Percentiles rank a stretch among this genome's conserved stretches.
phyloP scores from a whole-genome alignment of 1,140 invertebrate genomes.

The Drosophila malerkotliana region DNA sequence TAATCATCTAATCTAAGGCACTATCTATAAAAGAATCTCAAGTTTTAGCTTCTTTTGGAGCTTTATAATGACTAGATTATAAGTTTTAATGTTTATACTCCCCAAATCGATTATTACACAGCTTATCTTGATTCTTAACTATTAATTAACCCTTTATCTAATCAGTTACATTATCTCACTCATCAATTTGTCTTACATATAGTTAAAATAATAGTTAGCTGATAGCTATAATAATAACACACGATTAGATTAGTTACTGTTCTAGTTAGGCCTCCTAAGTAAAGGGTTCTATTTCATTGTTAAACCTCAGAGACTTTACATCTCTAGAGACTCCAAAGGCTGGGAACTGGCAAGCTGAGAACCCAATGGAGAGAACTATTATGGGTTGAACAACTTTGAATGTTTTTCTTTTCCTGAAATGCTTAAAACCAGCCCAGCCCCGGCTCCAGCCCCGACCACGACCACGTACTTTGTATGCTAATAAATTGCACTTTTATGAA shows the following conservation, averaged over 20 bases:
- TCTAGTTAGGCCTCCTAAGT: neutral
- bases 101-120: slow-evolving; percentile 2
- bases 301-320: too few relatives aligned
- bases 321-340: neutral
- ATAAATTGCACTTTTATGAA: slow-evolving; percentile 81
- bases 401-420: slow-evolving; percentile 24
- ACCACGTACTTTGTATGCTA: slow-evolving; percentile 71
- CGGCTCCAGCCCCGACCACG: slow-evolving; percentile 5
- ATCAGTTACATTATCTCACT: slow-evolving; percentile 17
- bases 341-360: slow-evolving; percentile 2
- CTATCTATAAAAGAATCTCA: too few relatives aligned
- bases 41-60: too few relatives aligned
- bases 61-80: neutral
- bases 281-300: neutral
- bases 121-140: slow-evolving; percentile 9
- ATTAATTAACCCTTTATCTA: slow-evolving; percentile 37
- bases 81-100: neutral
- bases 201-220: neutral
- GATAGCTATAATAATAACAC: too few relatives aligned
- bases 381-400: slow-evolving; percentile 24
- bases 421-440: slow-evolving; percentile 34
- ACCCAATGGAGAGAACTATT: slow-evolving; percentile 16
- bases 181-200: slow-evolving; percentile 34
- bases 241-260: slow-evolving; percentile 29
- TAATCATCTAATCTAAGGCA: too few relatives aligned